Evolutionary conservation across 2,888 invertebrate genomes (phyloP), one percentile per base, ranked within the genome.

Genomic region (Brassicogethes aeneus): DNA sequence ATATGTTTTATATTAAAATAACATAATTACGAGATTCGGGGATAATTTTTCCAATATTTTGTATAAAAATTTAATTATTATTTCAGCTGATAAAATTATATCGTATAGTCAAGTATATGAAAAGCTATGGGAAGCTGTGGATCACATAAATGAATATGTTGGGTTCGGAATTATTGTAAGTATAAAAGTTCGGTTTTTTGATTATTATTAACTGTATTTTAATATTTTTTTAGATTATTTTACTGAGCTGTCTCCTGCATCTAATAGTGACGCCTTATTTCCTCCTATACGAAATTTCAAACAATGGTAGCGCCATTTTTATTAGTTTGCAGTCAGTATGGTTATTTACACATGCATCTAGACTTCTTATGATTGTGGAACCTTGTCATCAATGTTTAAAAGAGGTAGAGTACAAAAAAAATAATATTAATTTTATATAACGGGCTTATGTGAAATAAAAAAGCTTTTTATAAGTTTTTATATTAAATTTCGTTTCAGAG

Each of bases 191-290:
- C n/a, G n/a, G n/a, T n/a, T n/a, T n/a, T n/a, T 15, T 15, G 2
- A 14, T 29, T 37, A 30, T n/a, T n/a, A n/a, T n/a, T n/a, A n/a
- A n/a, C n/a, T n/a, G n/a, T n/a, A n/a, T n/a, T n/a, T n/a, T n/a
- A 7, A 23, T 7, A 23, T 23, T 45, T 49, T 13, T 35, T 1
- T 2, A 54, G 54, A 48, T 54, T 1, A 69, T 73, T 16, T 58
- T 73, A 14, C 62, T 71, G 2, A 73, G 74, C 1, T 75, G 74
- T 36, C 58, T 76, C 2, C 59, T 76, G 35, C 76, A 76, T 50
- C 52, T 76, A 31, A 71, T 76, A 13, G 73, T 75, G 35, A 76
- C 75, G 0, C 70, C 74, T 0, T 76, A 76, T 48, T 74, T 76
- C 52, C 53, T 76, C 1, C 69, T 75, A 43, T 53, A 70, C 43